Evolutionary conservation across 2,113 vertebrate genomes (phyloP), one percentile per base, ranked within the genome.

Genomic region (Nettapus auritus): DNA sequence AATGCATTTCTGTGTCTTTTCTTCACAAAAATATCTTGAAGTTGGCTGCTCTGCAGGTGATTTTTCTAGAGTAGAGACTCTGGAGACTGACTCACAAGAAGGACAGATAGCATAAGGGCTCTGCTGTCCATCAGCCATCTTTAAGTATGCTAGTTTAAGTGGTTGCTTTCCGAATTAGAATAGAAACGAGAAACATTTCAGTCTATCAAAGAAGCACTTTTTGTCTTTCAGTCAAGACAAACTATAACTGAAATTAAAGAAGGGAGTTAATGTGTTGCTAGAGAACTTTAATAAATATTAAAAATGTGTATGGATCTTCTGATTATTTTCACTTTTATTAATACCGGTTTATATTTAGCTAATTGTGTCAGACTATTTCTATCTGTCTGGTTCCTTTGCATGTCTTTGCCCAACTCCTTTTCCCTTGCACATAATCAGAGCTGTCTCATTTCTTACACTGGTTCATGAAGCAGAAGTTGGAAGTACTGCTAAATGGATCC

Each of bases 251-350:
- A 87, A 94, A 89, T 78, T 92, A 68, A 57, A 86, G 34, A 42
- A 52, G 15, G 55, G 13, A 69, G 20, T 50, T 93, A 88, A 78
- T 84, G 38, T 44, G 14, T 85, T 82, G 28, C 21, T 26, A 76
- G 55, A 80, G 13, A 23, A 85, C 69, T 94, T 90, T 85, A 94
- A 95, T 94, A 87, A 94, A 62, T 89, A 79, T 71, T 82, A 82
- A 90, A 87, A 76, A 44, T 33, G 44, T 33, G 10, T 29, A 23
- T 80, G 44, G 15, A 57, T 95, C 9, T 75, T 93, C 60, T 73
- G 70, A 79, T 89, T 94, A 64, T 93, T 96, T 91, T 87, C 11
- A 76, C 10, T 96, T 84, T 70, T 91, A 89, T 87, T 89, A 85
- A 79, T 82, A 34, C 28, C 42, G 22, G 3, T 68, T 91, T 94